Evolutionary conservation across 2,888 invertebrate genomes (phyloP).

Genomic region (Laspeyria flexula): DNA sequence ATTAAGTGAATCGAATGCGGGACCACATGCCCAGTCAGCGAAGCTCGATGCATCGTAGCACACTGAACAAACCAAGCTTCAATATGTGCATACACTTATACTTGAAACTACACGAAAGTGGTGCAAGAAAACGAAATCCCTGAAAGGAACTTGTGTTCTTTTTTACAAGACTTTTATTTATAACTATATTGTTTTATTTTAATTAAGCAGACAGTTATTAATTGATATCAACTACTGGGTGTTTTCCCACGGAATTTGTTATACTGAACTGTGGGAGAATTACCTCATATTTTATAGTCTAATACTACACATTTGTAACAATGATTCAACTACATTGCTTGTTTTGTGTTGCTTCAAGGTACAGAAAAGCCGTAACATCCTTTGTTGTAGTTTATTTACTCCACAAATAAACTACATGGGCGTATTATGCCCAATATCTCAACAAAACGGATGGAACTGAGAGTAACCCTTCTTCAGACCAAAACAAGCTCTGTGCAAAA

Average conservation of each 20-base stretch:
- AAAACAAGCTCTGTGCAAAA: background rate
- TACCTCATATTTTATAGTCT: conserved; percentile 23
- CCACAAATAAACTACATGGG: background rate
- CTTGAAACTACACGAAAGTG: conserved; percentile 24
- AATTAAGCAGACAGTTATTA: conserved; percentile 30
- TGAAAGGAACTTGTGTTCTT: conserved; percentile 29
- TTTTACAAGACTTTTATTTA: conserved; percentile 3
- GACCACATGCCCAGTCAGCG: conserved; percentile 75
- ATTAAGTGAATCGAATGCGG: conserved; percentile 79
- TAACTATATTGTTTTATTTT: conserved; percentile 24
- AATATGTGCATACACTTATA: conserved; percentile 22
- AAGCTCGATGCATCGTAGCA: conserved; percentile 28
- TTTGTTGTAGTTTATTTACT: background rate
- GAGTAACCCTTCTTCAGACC: background rate
- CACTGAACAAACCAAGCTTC: conserved; percentile 10
- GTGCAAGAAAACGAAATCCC: conserved; percentile 4
- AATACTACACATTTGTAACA: conserved; percentile 2
- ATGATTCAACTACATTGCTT: conserved; percentile 1
- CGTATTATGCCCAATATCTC: background rate
- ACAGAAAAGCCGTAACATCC: background rate
- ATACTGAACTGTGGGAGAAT: conserved; percentile 39
- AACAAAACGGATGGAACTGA: background rate
- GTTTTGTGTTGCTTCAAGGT: background rate
- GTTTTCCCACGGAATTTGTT: conserved; percentile 39
- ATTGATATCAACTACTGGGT: conserved; percentile 33